phyloP scores from a whole-genome alignment of 1,140 invertebrate genomes.

The Drosophila hydei region DNA sequence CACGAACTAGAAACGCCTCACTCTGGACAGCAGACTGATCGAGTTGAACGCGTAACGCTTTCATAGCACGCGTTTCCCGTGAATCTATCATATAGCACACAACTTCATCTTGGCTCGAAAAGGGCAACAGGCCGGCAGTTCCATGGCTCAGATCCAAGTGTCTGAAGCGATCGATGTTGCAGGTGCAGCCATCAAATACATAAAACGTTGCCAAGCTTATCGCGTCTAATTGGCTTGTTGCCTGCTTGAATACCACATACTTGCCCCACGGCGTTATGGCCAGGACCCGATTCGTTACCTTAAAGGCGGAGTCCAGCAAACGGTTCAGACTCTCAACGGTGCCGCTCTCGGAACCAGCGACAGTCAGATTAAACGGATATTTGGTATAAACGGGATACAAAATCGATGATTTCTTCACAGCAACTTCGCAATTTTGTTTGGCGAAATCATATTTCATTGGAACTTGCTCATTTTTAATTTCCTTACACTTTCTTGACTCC shows the following conservation, averaged over 20 bases:
- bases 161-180: conserved; percentile 69
- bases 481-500: background rate
- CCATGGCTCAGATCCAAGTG: conserved; percentile 69
- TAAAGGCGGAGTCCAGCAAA: conserved; percentile 55
- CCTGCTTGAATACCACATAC: conserved; percentile 66
- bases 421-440: background rate
- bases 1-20: background rate
- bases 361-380: conserved; percentile 62
- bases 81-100: conserved; percentile 61
- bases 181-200: conserved; percentile 69
- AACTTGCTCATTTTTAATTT: background rate
- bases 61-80: conserved; percentile 32
- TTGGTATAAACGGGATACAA: background rate
- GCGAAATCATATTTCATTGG: background rate
- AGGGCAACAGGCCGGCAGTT: conserved; percentile 63
- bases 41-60: background rate
- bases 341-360: conserved; percentile 70
- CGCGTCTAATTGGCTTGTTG: background rate
- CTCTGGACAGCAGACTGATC: background rate
- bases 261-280: conserved; percentile 80
- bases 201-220: conserved; percentile 46
- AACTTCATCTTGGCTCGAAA: conserved; percentile 36
- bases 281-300: conserved; percentile 63
- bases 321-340: conserved; percentile 57
- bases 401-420: background rate